Conservation (phyloP, 2,888 invertebrate species). For the Apocheima hispidaria region DNA sequence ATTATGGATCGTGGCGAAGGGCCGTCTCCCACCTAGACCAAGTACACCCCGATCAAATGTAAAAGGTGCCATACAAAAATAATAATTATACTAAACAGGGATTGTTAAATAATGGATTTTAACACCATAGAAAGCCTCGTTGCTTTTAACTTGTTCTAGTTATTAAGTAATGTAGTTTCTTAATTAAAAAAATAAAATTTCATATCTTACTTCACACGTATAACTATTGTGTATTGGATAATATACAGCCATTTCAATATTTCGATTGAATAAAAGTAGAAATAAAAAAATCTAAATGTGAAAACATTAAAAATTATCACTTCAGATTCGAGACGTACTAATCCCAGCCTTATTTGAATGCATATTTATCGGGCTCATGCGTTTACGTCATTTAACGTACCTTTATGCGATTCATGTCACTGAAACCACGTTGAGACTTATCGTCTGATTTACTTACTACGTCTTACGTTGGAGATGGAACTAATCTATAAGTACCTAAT, state of each 20-base stretch:
- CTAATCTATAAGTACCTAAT: too few species aligned
- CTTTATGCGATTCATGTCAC: neutral
- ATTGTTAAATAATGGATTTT: too few species aligned
- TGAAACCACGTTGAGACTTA: conserved; percentile 12
- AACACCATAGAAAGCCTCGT: too few species aligned
- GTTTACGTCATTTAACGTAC: neutral
- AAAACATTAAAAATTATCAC: conserved; percentile 17
- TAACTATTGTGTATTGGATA: neutral
- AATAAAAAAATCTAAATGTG: neutral
- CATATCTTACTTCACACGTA: too few species aligned
- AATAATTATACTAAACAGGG: too few species aligned
- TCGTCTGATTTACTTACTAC: conserved; percentile 16
- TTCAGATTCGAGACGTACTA: conserved; percentile 17
- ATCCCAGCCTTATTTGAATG: conserved; percentile 27
- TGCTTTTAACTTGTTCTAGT: too few species aligned
- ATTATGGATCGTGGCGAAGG: too few species aligned
- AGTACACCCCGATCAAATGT: too few species aligned
- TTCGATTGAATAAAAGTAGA: neutral
- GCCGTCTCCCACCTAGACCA: too few species aligned
- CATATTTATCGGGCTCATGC: conserved; percentile 14
- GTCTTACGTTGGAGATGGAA: conserved; percentile 5
- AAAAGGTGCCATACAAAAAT: too few species aligned
- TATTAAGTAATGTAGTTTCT: too few species aligned
- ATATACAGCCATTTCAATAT: neutral
- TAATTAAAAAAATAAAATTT: too few species aligned